Conservation (phyloP, 2,113 vertebrate genomes). For the Pluvianellus socialis region DNA sequence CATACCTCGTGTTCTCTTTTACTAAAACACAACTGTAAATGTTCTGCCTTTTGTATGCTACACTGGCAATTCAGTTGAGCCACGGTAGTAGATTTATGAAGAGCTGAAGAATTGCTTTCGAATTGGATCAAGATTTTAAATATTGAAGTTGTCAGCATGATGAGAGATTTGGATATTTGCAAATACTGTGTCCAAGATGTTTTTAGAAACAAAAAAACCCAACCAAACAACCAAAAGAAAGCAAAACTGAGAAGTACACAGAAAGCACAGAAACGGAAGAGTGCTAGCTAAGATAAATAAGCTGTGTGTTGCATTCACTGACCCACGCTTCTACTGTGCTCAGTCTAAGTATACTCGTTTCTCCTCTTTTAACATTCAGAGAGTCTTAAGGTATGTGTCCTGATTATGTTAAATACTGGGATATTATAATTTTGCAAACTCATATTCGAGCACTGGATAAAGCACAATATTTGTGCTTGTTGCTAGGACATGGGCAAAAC, state of each 20-base stretch:
- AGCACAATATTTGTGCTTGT: conserved; percentile 57
- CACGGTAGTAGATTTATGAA: conserved; percentile 58
- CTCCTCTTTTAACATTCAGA: neutral
- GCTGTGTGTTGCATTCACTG: neutral
- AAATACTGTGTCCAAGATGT: conserved; percentile 28
- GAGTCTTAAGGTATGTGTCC: conserved; percentile 23
- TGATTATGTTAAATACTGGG: conserved; percentile 37
- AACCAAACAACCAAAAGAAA: neutral
- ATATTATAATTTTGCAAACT: conserved; percentile 49
- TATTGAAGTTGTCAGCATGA: conserved; percentile 52
- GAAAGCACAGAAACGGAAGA: neutral
- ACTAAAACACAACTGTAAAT: neutral
- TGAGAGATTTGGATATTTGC: conserved; percentile 65
- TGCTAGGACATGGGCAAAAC: conserved; percentile 61
- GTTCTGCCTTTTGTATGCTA: neutral
- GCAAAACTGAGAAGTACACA: neutral
- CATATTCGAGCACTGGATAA: neutral
- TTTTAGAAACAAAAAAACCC: neutral
- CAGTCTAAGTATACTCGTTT: neutral
- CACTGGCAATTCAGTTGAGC: neutral
- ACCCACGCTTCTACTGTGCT: neutral
- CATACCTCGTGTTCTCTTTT: neutral
- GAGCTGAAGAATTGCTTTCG: conserved; percentile 55
- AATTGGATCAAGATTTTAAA: conserved; percentile 56
- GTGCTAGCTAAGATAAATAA: conserved; percentile 10